These are phyloP conservation scores for Mellilla xanthometata DNA, from an alignment of 2,888 invertebrate species.

Conservation along the genomic window DNA sequence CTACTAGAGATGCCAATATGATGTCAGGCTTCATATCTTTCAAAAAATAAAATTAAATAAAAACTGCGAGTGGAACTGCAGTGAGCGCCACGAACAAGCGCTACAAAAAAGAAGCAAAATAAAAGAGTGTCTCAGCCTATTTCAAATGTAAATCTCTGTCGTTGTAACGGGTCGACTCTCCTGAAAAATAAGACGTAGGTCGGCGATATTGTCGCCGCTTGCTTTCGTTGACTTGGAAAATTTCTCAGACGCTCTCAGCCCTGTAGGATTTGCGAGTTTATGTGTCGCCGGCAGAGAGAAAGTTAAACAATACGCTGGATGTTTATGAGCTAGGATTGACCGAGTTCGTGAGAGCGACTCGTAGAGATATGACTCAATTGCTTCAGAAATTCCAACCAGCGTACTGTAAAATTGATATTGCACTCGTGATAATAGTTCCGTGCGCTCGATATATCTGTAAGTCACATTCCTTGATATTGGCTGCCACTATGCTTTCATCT, in stretches of 20 bases:
- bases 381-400: constrained; percentile 25
- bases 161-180: constrained; percentile 67
- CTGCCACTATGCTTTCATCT: background rate
- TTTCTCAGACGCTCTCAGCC: constrained; percentile 56
- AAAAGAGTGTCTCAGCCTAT: constrained; percentile 66
- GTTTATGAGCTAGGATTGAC: constrained; percentile 46
- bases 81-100: constrained; percentile 33
- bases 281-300: constrained; percentile 53
- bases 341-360: constrained; percentile 34
- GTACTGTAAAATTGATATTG: constrained; percentile 35
- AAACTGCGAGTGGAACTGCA: constrained; percentile 29
- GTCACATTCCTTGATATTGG: constrained; percentile 10
- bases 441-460: constrained; percentile 1
- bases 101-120: constrained; percentile 55
- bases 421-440: constrained; percentile 12
- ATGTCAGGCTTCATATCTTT: constrained; percentile 12
- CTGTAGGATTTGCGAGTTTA: constrained; percentile 67
- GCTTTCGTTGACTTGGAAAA: constrained; percentile 67
- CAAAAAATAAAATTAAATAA: constrained; percentile 18
- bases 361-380: constrained; percentile 37
- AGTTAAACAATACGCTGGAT: constrained; percentile 59
- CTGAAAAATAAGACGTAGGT: constrained; percentile 71
- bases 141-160: constrained; percentile 76
- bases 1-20: background rate
- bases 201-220: constrained; percentile 66